phyloP scores from a whole-genome alignment of 2,888 invertebrate genomes.

The Oscheius sp. region DNA sequence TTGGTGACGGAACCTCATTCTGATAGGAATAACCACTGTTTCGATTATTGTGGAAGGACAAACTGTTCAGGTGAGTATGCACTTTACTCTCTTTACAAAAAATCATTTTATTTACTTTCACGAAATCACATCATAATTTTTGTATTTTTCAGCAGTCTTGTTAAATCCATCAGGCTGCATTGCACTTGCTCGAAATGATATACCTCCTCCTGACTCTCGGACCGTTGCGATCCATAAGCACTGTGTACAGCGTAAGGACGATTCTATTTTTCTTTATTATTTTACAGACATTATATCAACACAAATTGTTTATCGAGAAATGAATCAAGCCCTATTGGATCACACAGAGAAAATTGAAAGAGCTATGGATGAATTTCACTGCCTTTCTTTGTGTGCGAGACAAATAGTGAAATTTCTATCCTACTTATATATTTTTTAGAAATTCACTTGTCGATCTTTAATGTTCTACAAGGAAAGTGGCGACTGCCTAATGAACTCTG shows the following conservation, averaged over 20 bases:
- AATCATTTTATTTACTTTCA: not conserved
- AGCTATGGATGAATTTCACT: conserved; percentile 37
- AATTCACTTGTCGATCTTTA: conserved; percentile 39
- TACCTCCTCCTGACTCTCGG: not conserved
- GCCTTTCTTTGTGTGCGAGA: conserved; percentile 37
- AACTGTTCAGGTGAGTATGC: conserved; percentile 26
- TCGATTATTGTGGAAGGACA: conserved; percentile 35
- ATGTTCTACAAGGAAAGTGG: conserved; percentile 45
- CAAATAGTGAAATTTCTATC: conserved; percentile 18
- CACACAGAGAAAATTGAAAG: conserved; percentile 35
- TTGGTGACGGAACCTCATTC: conserved; percentile 6
- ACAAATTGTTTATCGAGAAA: not conserved
- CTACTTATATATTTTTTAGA: conserved; percentile 9
- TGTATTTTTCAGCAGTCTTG: conserved; percentile 11
- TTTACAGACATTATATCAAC: not conserved
- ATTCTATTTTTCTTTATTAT: not conserved
- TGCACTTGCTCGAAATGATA: not conserved
- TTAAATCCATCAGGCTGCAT: conserved; percentile 8
- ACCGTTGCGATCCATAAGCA: conserved; percentile 35
- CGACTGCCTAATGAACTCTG: conserved; percentile 51
- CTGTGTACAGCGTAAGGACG: conserved; percentile 35
- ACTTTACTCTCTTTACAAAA: not conserved
- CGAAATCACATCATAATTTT: not conserved
- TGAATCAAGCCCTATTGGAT: conserved; percentile 27
- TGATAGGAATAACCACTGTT: conserved; percentile 32